Evolutionary conservation across 30 jellyfish, hydroid and myxozoan species (phyloP), one percentile per base, ranked within the genome.

Genomic region (Aurelia sp.): DNA sequence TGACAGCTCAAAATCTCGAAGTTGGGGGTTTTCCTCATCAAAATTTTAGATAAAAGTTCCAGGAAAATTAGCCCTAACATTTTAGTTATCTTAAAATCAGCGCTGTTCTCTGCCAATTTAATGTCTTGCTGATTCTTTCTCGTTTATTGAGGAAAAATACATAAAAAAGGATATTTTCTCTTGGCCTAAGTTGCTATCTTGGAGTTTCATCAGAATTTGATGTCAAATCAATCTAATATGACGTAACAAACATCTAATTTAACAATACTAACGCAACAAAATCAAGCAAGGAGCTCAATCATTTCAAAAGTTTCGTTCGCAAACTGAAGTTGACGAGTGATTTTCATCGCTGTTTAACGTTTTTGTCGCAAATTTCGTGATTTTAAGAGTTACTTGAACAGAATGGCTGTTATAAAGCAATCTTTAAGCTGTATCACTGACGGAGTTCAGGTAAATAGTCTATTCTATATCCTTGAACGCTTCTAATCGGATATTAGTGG

Each of bases 381-480:
- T 18, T 64, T 5, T 19, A 64, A 18, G 41, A 64, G 35, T n/a
- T 64, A 64, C 8, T 64, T 15, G 11, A 24, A 24, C 72, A 51
- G n/a, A 30, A 78, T 78, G 89, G 11, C 78, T 41, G 11, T 19
- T 1, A 20, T 41, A 44, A 66, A 44, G 38, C 59, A 63, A 18
- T 41, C 80, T 50, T 63, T 12, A 21, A 10, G 38, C 44, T 40
- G 78, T 30, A 74, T 78, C n/a, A 69, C 66, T 44, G 89, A 78
- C 13, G 89, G 89, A 61, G 89, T 78, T 78, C 80, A 64, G 80
- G 89, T 78, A 78, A 63, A 47, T 12, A 69, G 8, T 18, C 35
- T 3, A 24, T 66, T 9, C n/a, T 24, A 21, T 66, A 5, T 21
- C 8, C 21, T 21, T 10, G 19, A 66, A n/a, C 33, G 12, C 33